phyloP scores from a whole-genome alignment of 2,888 invertebrate species.

The Ypsolopha sequella region DNA sequence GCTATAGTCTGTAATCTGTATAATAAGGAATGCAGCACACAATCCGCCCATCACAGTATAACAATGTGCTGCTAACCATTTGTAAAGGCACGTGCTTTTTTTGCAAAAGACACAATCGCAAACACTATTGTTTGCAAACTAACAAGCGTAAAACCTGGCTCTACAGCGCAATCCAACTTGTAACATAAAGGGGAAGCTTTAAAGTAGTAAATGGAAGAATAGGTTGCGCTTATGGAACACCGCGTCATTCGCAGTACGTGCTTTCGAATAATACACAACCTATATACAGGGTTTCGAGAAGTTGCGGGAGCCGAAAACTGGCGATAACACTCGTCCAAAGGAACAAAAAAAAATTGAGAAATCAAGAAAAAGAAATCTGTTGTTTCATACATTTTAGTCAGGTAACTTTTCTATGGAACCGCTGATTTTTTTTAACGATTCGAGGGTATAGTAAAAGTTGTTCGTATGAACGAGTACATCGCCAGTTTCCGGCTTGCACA shows the following conservation, averaged over 20 bases:
- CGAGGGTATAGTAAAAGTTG: too few relatives aligned
- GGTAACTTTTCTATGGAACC: too few relatives aligned
- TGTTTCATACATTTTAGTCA: too few relatives aligned
- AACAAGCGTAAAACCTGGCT: background rate
- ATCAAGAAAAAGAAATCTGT: too few relatives aligned
- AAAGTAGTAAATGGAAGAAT: background rate
- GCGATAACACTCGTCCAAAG: too few relatives aligned
- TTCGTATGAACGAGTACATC: too few relatives aligned
- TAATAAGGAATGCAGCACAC: background rate
- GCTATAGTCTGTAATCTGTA: background rate
- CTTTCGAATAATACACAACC: background rate
- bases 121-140: slow-evolving; percentile 1
- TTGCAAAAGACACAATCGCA: background rate
- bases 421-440: too few relatives aligned
- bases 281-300: too few relatives aligned
- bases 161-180: background rate
- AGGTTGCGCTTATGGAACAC: background rate
- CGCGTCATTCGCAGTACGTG: background rate
- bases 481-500: too few relatives aligned
- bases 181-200: background rate
- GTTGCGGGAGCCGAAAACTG: too few relatives aligned
- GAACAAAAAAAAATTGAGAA: too few relatives aligned
- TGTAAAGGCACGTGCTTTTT: slow-evolving; percentile 1
- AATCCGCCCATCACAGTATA: too few relatives aligned
- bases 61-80: background rate